Conservation (phyloP, 2,797 vertebrate species). For the Peromyscus aztecus region DNA sequence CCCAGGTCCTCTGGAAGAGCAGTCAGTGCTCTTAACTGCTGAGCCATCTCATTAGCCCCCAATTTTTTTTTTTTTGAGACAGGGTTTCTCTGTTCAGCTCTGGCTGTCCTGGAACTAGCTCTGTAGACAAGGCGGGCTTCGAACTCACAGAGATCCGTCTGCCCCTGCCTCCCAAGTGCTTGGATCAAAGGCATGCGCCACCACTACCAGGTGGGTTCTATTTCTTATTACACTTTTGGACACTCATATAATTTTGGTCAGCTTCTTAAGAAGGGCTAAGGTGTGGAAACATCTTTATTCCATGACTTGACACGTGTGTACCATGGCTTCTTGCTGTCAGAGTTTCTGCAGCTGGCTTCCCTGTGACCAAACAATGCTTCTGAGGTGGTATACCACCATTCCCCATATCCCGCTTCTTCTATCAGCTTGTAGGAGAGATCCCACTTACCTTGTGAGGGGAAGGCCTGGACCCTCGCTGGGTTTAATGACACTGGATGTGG, state of each 20-base stretch:
- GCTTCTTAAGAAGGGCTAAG: neutral
- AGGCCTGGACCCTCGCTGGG: neutral
- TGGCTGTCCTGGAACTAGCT: no score
- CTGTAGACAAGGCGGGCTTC: no score
- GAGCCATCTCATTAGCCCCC: no score
- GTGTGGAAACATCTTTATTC: neutral
- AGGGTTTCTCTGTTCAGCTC: neutral
- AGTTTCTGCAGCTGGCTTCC: neutral
- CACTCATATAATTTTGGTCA: neutral
- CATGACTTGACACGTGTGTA: no score
- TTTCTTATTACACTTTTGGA: neutral
- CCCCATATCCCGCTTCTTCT: neutral
- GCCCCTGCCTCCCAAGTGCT: no score
- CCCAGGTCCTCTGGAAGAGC: neutral
- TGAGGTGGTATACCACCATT: neutral
- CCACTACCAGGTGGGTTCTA: neutral
- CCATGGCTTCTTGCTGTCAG: neutral
- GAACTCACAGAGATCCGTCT: no score
- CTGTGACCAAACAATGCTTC: neutral
- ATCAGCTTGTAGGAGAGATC: neutral
- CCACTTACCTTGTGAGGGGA: fast-evolving
- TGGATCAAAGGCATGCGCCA: no score
- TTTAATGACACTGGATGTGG: neutral
- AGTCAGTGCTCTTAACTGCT: neutral
- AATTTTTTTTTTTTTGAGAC: neutral